Conservation (phyloP, 2,888 invertebrate genomes). For the Neocrepidodera transversa region DNA sequence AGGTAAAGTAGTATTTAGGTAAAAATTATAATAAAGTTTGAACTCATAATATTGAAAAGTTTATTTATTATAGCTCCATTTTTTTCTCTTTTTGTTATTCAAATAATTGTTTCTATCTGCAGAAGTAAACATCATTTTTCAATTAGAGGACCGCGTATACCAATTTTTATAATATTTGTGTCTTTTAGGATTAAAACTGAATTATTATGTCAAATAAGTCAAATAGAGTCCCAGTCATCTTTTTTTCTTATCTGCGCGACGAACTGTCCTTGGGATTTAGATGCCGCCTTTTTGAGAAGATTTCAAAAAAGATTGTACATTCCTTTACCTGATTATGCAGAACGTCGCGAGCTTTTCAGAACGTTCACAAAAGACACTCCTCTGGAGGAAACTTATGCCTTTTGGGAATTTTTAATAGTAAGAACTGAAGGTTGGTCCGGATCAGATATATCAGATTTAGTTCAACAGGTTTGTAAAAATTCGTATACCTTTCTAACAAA, state of each 20-base stretch:
- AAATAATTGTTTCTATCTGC: too few species aligned
- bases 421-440: conserved; percentile 65
- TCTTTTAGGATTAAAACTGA: conserved; percentile 65
- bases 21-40: too few species aligned
- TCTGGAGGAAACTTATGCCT: conserved; percentile 39
- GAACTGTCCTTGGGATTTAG: conserved; percentile 70
- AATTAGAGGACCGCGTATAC: too few species aligned
- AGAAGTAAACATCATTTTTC: too few species aligned
- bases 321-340: conserved; percentile 60
- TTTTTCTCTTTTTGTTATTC: too few species aligned
- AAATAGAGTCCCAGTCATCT: conserved; percentile 50
- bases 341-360: conserved; percentile 52
- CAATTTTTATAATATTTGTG: too few species aligned
- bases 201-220: conserved; percentile 64
- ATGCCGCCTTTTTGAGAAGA: conserved; percentile 65
- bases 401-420: conserved; percentile 50
- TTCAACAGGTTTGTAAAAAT: conserved; percentile 44
- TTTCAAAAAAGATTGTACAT: conserved; percentile 66
- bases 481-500: background rate
- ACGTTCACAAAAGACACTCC: conserved; percentile 46
- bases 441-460: conserved; percentile 63
- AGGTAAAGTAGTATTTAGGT: too few species aligned
- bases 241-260: conserved; percentile 65
- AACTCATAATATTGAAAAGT: too few species aligned
- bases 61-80: too few species aligned